Percentiles rank a stretch among this genome's conserved stretches.
These are phyloP conservation scores for Drosophila monieri DNA, from an alignment of 2,888 invertebrate species.

Conservation along the genomic window DNA sequence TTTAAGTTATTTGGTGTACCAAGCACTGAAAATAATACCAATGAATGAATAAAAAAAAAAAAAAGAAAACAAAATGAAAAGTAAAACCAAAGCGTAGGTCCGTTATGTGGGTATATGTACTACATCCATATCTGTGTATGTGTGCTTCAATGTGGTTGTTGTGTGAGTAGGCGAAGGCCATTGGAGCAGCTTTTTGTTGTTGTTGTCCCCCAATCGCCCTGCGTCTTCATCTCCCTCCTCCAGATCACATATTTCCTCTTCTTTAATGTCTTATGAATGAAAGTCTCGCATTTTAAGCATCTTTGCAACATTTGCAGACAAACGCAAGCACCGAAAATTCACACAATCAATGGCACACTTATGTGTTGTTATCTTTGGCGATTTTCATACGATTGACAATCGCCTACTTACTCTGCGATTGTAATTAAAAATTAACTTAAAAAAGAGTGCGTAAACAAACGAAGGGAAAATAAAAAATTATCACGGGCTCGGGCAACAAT, in stretches of 20 bases:
- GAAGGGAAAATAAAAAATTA: slow-evolving; percentile 28
- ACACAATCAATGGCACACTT: background rate
- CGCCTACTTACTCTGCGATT: slow-evolving; percentile 15
- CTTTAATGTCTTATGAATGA: slow-evolving; percentile 24
- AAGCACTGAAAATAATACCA: slow-evolving; percentile 31
- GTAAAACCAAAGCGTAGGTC: slow-evolving; percentile 35
- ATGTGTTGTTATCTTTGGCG: background rate
- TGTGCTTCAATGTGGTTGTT: slow-evolving; percentile 2
- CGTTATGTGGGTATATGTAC: slow-evolving; percentile 37
- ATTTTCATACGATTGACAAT: background rate
- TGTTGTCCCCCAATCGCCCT: slow-evolving; percentile 15
- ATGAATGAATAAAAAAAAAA: slow-evolving; percentile 12
- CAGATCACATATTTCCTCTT: background rate
- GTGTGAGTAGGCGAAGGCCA: slow-evolving; percentile 42
- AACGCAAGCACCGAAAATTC: background rate
- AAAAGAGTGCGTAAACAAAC: slow-evolving; percentile 21
- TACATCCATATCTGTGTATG: slow-evolving; percentile 15
- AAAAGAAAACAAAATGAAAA: slow-evolving; percentile 25
- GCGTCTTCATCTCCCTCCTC: slow-evolving; percentile 4
- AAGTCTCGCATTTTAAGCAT: slow-evolving; percentile 19
- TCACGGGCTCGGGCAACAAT: slow-evolving; percentile 17
- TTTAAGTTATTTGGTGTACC: slow-evolving; percentile 38
- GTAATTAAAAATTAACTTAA: slow-evolving; percentile 6
- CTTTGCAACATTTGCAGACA: slow-evolving; percentile 7
- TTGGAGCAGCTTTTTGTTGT: slow-evolving; percentile 25